These are phyloP conservation scores for Diarsia mendica DNA, from an alignment of 2,888 invertebrate genomes.

Conservation along the genomic window DNA sequence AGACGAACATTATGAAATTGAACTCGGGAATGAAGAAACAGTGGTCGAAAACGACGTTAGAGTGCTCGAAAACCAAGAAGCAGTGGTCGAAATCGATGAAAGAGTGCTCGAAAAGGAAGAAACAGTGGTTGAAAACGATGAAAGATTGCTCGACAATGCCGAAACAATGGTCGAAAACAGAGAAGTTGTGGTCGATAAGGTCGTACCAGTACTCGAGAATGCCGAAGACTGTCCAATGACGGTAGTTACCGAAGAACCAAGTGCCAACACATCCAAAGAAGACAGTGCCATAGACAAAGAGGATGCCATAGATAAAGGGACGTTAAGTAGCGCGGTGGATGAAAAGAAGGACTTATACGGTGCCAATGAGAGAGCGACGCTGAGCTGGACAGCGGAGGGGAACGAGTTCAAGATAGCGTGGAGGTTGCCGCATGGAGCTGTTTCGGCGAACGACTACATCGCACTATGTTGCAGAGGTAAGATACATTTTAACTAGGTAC, in stretches of 20 bases:
- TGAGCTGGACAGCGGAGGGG: conserved; percentile 85
- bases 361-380: conserved; percentile 65
- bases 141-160: conserved; percentile 13
- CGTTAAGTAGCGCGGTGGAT: conserved; percentile 66
- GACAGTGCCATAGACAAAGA: conserved; percentile 74
- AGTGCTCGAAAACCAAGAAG: conserved; percentile 48
- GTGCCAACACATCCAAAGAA: conserved; percentile 80
- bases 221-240: conserved; percentile 48
- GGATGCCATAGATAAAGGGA: conserved; percentile 74
- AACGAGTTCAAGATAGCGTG: conserved; percentile 84
- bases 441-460: conserved; percentile 86
- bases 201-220: conserved; percentile 47
- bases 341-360: conserved; percentile 61
- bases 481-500: conserved; percentile 64
- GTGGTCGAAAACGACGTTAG: conserved; percentile 16
- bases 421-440: conserved; percentile 84
- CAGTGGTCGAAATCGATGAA: conserved; percentile 48
- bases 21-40: conserved; percentile 43
- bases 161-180: conserved; percentile 23
- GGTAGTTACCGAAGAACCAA: conserved; percentile 67
- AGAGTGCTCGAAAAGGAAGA: conserved; percentile 18
- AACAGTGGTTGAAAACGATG: not conserved
- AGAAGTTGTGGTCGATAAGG: not conserved
- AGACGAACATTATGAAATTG: conserved; percentile 65
- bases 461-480: conserved; percentile 90